Evolutionary conservation across 2,113 vertebrate genomes (phyloP).

Genomic region (Silurus asotus): DNA sequence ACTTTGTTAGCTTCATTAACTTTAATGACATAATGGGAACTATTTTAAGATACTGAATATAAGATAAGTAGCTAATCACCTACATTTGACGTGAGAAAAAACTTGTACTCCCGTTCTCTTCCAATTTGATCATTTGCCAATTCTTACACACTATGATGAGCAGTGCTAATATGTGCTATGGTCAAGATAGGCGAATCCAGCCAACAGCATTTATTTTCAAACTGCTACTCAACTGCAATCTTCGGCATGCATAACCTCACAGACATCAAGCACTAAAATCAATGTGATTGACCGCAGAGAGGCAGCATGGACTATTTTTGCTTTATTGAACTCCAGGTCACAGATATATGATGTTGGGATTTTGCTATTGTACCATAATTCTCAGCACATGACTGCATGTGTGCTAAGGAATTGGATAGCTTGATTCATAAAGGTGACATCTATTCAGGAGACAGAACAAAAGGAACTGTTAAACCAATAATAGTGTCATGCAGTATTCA

Average conservation of each 20-base stretch:
- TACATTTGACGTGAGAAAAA: neutral
- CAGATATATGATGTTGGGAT: neutral
- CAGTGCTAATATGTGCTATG: neutral
- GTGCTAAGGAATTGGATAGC: neutral
- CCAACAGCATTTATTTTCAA: neutral
- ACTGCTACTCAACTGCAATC: neutral
- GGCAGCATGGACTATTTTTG: neutral
- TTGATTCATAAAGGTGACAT: neutral
- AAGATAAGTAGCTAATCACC: neutral
- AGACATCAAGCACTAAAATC: neutral
- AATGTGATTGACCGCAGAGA: neutral
- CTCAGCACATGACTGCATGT: neutral
- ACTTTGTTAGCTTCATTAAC: neutral
- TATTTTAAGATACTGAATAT: neutral
- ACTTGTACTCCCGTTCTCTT: neutral
- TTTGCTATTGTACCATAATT: neutral
- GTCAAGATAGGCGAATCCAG: neutral
- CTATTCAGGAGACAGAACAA: no score
- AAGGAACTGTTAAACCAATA: neutral
- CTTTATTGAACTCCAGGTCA: neutral
- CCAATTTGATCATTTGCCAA: neutral
- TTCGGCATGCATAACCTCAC: neutral
- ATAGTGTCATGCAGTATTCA: slow-evolving; percentile 54
- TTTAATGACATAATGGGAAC: neutral
- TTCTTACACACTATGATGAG: neutral